These are phyloP conservation scores for Eulimnadia texana DNA, from an alignment of 1,140 invertebrate species.

Conservation along the genomic window DNA sequence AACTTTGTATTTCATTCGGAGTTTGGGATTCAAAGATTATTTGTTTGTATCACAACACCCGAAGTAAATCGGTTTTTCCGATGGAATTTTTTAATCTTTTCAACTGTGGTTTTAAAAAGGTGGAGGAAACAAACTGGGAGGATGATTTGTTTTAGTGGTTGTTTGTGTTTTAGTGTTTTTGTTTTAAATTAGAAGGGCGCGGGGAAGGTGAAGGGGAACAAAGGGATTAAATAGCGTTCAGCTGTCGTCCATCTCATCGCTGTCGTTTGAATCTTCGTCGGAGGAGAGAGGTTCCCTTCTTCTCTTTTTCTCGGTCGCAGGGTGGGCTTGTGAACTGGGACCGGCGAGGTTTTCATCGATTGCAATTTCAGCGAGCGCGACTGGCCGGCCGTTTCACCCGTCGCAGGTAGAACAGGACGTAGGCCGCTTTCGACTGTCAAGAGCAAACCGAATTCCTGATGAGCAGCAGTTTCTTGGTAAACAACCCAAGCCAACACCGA, in stretches of 20 bases:
- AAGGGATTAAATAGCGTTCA: neutral
- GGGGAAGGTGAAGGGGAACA: neutral
- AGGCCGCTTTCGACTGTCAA: conserved; percentile 35
- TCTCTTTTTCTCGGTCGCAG: neutral
- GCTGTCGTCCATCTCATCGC: neutral
- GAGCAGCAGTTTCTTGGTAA: conserved; percentile 23
- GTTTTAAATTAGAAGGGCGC: neutral
- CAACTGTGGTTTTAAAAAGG: too few species aligned
- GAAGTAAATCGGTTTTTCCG: too few species aligned
- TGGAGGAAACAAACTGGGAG: too few species aligned
- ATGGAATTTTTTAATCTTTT: too few species aligned
- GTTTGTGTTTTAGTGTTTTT: neutral
- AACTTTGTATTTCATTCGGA: neutral
- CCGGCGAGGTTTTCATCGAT: conserved; percentile 1
- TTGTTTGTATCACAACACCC: too few species aligned
- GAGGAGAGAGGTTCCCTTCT: neutral
- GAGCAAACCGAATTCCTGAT: conserved; percentile 24
- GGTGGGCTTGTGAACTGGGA: conserved; percentile 6
- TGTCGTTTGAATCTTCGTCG: neutral
- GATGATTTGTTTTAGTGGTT: too few species aligned
- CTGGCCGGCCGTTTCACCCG: conserved; percentile 16
- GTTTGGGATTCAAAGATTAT: too few species aligned
- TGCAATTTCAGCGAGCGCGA: neutral
- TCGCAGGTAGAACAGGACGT: conserved; percentile 35
- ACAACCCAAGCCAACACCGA: neutral